Evolutionary conservation across 1,140 invertebrate genomes (phyloP).

Genomic region (Drosophila teissieri): DNA sequence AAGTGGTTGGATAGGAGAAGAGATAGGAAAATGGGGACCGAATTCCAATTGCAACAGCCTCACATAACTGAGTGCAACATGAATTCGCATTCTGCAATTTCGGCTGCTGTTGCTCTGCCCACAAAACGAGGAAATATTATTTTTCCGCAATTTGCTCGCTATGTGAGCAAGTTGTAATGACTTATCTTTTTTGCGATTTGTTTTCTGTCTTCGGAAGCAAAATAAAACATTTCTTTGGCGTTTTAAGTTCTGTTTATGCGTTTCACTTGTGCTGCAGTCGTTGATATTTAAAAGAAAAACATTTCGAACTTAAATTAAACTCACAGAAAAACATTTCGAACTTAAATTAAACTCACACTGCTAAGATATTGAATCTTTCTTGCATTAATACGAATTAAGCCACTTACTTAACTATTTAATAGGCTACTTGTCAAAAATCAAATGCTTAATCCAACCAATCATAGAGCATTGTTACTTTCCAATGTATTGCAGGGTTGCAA

Average conservation of each 20-base stretch:
- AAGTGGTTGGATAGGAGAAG: background rate
- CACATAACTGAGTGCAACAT: conserved; percentile 33
- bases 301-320: too few species aligned
- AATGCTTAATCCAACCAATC: too few species aligned
- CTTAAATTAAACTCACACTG: too few species aligned
- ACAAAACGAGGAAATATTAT: conserved; percentile 22
- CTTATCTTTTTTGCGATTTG: conserved; percentile 43
- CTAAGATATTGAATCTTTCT: too few species aligned
- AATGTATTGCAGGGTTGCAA: background rate
- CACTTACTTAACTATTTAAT: too few species aligned
- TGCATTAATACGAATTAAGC: too few species aligned
- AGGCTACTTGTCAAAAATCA: too few species aligned
- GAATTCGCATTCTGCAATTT: conserved; percentile 42
- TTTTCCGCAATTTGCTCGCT: conserved; percentile 45
- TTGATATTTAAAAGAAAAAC: background rate
- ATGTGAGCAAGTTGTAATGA: conserved; percentile 60
- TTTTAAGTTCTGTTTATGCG: conserved; percentile 30
- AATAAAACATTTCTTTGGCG: conserved; percentile 27
- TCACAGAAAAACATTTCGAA: background rate
- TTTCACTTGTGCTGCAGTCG: background rate
- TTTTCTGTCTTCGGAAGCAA: conserved; percentile 24
- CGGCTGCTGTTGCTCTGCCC: conserved; percentile 13
- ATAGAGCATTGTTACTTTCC: too few species aligned
- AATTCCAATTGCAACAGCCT: conserved; percentile 12
- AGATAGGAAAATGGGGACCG: conserved; percentile 1